These are phyloP conservation scores for Eueremaeus valkanovi DNA, from an alignment of 2,888 invertebrate genomes.

Conservation along the genomic window DNA sequence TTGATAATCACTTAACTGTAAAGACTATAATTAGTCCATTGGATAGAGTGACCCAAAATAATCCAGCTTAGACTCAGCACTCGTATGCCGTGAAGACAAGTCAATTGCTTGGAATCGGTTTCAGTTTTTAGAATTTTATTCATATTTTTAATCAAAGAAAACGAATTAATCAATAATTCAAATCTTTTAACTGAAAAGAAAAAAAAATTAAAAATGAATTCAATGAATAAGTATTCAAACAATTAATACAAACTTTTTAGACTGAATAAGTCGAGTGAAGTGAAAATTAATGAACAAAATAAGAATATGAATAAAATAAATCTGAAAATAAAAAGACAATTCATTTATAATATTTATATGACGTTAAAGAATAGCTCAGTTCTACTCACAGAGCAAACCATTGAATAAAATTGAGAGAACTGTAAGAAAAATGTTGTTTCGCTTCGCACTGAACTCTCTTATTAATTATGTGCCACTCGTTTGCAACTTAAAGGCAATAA, in stretches of 20 bases:
- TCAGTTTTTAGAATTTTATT: not conserved
- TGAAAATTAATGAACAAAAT: too few relatives aligned
- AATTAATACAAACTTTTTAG: too few relatives aligned
- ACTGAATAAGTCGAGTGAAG: too few relatives aligned
- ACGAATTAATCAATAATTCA: not conserved
- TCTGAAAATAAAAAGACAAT: not conserved
- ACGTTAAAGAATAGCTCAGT: not conserved
- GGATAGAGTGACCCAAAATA: not conserved
- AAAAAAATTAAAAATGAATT: not conserved
- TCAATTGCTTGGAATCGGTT: not conserved
- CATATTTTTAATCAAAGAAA: not conserved
- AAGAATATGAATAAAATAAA: too few relatives aligned
- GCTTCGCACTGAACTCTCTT: conserved; percentile 13
- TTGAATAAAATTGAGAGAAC: not conserved
- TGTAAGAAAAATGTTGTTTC: not conserved
- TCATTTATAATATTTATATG: not conserved
- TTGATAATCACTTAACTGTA: not conserved
- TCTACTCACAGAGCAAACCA: not conserved
- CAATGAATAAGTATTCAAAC: too few relatives aligned
- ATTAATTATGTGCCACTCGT: not conserved
- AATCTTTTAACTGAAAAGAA: not conserved
- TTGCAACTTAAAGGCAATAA: conserved; percentile 18
- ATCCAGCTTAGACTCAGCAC: not conserved
- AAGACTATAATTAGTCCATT: not conserved
- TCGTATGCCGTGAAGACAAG: not conserved